phyloP scores from a whole-genome alignment of 1,140 invertebrate species.

The Aphaenogaster rudis region DNA sequence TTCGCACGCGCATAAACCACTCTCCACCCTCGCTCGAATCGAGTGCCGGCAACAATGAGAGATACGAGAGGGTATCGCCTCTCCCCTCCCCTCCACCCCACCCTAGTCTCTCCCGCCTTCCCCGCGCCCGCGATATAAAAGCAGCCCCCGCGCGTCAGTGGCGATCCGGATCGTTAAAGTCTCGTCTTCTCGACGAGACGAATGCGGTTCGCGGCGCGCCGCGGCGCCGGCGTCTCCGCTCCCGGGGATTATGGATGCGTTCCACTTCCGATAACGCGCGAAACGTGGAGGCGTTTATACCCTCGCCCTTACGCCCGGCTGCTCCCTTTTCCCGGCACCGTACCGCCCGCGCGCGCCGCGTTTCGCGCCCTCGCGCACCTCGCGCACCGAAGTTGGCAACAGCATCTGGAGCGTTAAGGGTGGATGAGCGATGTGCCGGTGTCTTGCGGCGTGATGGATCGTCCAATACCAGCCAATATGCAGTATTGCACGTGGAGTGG shows the following conservation, averaged over 20 bases:
- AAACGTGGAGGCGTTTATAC: constrained; percentile 59
- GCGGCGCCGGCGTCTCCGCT: constrained; percentile 47
- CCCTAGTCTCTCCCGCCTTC: too few relatives aligned
- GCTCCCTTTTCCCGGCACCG: background rate
- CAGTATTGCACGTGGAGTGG: constrained; percentile 80
- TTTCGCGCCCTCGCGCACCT: constrained; percentile 35
- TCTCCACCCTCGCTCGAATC: constrained; percentile 10
- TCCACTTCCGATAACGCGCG: constrained; percentile 70
- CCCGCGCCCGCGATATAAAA: background rate
- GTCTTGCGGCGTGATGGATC: constrained; percentile 83
- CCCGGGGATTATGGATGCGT: constrained; percentile 73
- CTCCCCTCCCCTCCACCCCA: background rate
- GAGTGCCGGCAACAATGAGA: constrained; percentile 53
- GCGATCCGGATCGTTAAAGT: constrained; percentile 70
- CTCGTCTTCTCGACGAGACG: constrained; percentile 65
- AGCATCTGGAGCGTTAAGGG: constrained; percentile 82
- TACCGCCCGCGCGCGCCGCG: background rate
- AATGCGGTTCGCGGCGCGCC: constrained; percentile 50
- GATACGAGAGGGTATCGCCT: background rate
- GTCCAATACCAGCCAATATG: constrained; percentile 84
- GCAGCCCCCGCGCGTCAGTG: constrained; percentile 45
- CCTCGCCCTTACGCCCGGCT: background rate
- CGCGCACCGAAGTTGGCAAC: constrained; percentile 76
- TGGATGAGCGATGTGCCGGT: constrained; percentile 82
- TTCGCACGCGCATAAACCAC: constrained; percentile 50